Conservation (phyloP, 1,140 invertebrate genomes). For the Drosophila nannoptera region DNA sequence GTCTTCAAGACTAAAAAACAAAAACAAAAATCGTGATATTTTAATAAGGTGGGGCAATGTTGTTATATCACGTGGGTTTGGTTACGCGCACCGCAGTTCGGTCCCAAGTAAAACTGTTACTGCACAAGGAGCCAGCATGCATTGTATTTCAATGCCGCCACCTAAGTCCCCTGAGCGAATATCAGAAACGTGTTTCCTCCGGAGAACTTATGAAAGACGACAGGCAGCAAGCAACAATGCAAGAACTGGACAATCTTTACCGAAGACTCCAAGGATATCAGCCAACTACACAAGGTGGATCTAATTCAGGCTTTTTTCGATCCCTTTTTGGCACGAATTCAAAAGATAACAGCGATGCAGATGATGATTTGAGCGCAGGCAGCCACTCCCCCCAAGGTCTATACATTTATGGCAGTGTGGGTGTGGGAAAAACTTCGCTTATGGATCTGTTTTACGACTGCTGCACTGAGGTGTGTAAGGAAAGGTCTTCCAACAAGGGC, state of each 20-base stretch:
- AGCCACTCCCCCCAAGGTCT: constrained; percentile 85
- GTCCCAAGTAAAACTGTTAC: constrained; percentile 29
- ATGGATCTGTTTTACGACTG: constrained; percentile 98
- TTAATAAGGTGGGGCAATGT: constrained; percentile 38
- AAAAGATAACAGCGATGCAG: constrained; percentile 26
- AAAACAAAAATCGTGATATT: constrained; percentile 22
- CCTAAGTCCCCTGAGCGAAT: constrained; percentile 80
- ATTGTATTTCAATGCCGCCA: constrained; percentile 31
- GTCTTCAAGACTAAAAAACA: constrained; percentile 12
- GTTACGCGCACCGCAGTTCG: constrained; percentile 31
- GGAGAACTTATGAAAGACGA: constrained; percentile 84
- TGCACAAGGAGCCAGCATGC: constrained; percentile 15
- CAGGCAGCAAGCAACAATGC: constrained; percentile 85
- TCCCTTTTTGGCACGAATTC: constrained; percentile 59
- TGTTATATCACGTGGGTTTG: constrained; percentile 29
- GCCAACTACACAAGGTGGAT: constrained; percentile 78
- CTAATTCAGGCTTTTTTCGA: constrained; percentile 79
- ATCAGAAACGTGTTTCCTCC: constrained; percentile 82
- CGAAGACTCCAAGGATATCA: constrained; percentile 83
- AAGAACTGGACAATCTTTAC: constrained; percentile 86
- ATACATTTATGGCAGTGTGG: constrained; percentile 92
- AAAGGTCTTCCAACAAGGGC: neutral
- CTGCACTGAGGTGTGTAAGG: constrained; percentile 81
- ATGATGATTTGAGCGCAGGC: constrained; percentile 51
- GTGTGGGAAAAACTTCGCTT: constrained; percentile 98